These are phyloP conservation scores for Eurosta solidaginis DNA, from an alignment of 1,140 invertebrate species.

Conservation along the genomic window DNA sequence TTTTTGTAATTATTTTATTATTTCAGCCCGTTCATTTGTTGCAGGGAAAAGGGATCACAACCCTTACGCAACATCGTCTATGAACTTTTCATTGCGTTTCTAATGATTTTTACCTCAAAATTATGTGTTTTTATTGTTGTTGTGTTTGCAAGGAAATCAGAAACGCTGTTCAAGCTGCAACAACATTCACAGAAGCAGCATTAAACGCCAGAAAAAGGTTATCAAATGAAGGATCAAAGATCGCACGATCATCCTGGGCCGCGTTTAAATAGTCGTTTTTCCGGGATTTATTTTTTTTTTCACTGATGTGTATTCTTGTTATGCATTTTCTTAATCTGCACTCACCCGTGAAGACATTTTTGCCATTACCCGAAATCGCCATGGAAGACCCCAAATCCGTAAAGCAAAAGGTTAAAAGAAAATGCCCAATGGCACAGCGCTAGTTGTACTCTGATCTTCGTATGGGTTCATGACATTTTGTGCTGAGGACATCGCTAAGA, in stretches of 20 bases:
- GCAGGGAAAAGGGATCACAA: slow-evolving; percentile 19
- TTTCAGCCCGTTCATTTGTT: background rate
- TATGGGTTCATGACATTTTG: background rate
- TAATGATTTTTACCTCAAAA: slow-evolving; percentile 15
- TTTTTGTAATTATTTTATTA: background rate
- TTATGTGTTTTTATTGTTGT: background rate
- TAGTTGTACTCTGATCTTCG: background rate
- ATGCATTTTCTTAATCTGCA: background rate
- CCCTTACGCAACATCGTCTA: background rate
- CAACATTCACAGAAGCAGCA: background rate
- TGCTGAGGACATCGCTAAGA: background rate
- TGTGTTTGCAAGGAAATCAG: background rate
- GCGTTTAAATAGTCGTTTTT: background rate
- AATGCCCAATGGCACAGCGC: background rate
- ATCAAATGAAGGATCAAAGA: slow-evolving; percentile 12
- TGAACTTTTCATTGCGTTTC: background rate
- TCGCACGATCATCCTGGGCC: background rate
- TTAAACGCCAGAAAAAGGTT: background rate
- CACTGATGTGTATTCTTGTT: background rate
- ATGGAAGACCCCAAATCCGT: background rate
- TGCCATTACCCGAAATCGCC: slow-evolving; percentile 6
- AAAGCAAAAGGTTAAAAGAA: background rate
- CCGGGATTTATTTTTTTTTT: background rate
- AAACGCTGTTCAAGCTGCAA: background rate
- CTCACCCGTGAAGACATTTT: slow-evolving; percentile 27